Conservation (phyloP, 2,797 vertebrate genomes). For the Hippoglossus hippoglossus region DNA sequence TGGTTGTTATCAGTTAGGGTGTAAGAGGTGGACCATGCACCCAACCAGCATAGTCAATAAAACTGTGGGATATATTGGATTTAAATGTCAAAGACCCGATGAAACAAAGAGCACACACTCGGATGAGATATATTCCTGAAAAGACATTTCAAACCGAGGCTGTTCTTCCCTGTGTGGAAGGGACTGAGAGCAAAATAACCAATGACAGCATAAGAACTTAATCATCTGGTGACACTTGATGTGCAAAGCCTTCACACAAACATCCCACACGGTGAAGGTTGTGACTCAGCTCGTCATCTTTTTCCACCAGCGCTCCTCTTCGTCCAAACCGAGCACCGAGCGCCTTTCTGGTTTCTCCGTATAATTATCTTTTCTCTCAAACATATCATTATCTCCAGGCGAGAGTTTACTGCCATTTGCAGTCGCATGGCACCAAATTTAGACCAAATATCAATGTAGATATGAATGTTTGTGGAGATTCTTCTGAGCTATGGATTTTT, state of each 20-base stretch:
- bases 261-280: conserved; percentile 6
- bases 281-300: neutral
- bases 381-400: neutral
- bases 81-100: no score
- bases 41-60: neutral
- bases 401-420: neutral
- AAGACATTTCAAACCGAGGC: neutral
- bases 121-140: neutral
- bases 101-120: neutral
- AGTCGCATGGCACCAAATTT: neutral
- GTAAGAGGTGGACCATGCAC: no score
- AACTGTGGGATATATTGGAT: no score
- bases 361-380: neutral
- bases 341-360: neutral
- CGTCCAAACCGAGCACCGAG: neutral
- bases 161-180: neutral
- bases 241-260: conserved; percentile 4
- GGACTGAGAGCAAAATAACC: neutral
- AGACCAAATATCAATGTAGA: neutral
- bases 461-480: no score
- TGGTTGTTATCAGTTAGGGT: neutral
- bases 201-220: neutral
- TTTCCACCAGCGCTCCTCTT: neutral
- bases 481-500: no score
- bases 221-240: conserved; percentile 12